Base-by-base conservation (phyloP, 2,888 invertebrate species). In the Osmoderma eremita region DNA sequence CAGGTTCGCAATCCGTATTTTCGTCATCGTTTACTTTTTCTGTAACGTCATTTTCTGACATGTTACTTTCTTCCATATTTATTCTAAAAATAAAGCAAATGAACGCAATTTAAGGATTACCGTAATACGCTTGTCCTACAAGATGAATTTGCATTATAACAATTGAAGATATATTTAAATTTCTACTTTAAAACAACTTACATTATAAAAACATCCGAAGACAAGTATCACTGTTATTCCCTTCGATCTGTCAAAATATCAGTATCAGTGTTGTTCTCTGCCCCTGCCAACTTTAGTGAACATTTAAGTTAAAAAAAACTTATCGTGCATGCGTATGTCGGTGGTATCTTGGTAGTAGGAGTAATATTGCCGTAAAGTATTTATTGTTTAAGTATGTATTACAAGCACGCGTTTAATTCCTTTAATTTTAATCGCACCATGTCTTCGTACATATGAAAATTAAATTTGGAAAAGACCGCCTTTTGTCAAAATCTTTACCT, bases 21-120 rank as follows among this genome's bases (percentile, higher is more conserved):
- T 54, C 65, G 24, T 65, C 65, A 39, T 61, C 58, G 41, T 56
- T 67, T 51, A 36, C 58, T 63, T 67, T 67, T 45, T 45, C 15
- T 63, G 54, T 42, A 63, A 69, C 67, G 69, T 74, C 73, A 71
- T 73, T 74, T 58, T 74, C 72, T 67, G 74, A 72, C 69, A 73
- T 71, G 58, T 66, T 71, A 70, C 71, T 73, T 71, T 75, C 75
- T 69, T 76, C 76, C 75, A 75, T 75, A 70, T 72, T 71, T 72
- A 72, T 73, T 76, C 76, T 76, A 76, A 76, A 76, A 75, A 76
- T 76, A 76, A 73, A 71, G 53, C 56, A 24, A 49, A 69, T 69
- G 71, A 69, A 67, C 73, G 71, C 65, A 71, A 67, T 69, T 71
- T 62, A 63, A 10, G 50, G 45, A 58, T 13, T 13, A 10, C 45